Conservation (phyloP, 1,140 invertebrate genomes). For the Lasioglossum albipes region DNA sequence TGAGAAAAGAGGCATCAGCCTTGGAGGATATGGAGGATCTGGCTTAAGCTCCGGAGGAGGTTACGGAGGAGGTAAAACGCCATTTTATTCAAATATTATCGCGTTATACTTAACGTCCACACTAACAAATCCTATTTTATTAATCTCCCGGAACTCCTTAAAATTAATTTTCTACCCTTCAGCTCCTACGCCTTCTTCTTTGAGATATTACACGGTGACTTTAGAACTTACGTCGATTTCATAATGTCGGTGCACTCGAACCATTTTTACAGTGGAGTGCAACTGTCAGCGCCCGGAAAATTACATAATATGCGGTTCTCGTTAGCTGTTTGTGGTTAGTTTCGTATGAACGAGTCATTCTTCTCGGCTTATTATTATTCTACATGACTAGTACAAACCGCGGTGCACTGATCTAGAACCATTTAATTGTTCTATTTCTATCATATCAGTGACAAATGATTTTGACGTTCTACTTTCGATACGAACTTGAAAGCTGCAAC, state of each 20-base stretch:
- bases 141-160: no score
- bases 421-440: no score
- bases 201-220: not conserved
- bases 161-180: no score
- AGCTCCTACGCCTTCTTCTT: no score
- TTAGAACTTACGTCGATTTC: not conserved
- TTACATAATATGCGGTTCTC: not conserved
- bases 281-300: not conserved
- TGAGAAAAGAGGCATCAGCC: conserved; percentile 72
- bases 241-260: not conserved
- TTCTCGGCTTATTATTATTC: no score
- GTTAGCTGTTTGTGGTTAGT: not conserved
- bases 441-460: no score
- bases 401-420: no score
- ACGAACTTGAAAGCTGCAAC: no score
- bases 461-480: no score
- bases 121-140: no score
- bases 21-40: conserved; percentile 36
- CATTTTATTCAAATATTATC: not conserved
- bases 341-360: not conserved
- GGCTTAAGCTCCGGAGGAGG: conserved; percentile 47
- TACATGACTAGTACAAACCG: no score
- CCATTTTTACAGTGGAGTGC: not conserved
- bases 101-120: no score
- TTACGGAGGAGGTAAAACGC: conserved; percentile 49